These are phyloP conservation scores for Sphaerophoria taeniata DNA, from an alignment of 2,888 invertebrate genomes.

Conservation along the genomic window DNA sequence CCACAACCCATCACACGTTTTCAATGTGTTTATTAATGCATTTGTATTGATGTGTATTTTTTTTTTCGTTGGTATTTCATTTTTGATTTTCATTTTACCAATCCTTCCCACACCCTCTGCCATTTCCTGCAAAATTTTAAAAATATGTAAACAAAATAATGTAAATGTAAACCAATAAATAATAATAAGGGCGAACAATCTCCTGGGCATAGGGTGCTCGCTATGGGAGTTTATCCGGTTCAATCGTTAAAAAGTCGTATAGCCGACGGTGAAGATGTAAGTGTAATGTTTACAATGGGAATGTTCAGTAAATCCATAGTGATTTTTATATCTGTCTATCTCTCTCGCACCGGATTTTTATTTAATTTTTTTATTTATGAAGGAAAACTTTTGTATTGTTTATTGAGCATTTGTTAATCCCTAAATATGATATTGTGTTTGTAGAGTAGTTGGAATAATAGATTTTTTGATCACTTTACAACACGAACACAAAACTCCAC, in stretches of 20 bases:
- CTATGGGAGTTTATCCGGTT: constrained; percentile 95
- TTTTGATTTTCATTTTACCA: constrained; percentile 38
- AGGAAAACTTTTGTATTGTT: neutral
- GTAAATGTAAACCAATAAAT: constrained; percentile 32
- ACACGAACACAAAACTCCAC: constrained; percentile 11
- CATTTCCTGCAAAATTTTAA: constrained; percentile 22
- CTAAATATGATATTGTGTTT: constrained; percentile 23
- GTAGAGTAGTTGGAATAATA: constrained; percentile 7
- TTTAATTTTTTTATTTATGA: constrained; percentile 14
- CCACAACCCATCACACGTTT: constrained; percentile 47
- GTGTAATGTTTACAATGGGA: constrained; percentile 81
- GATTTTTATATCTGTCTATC: constrained; percentile 37
- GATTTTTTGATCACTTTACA: neutral
- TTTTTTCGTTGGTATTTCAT: constrained; percentile 2
- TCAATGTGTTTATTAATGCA: constrained; percentile 65
- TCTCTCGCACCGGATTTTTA: constrained; percentile 50
- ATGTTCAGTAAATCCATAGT: constrained; percentile 48
- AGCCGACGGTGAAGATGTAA: constrained; percentile 94
- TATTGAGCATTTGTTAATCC: neutral
- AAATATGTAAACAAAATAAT: constrained; percentile 23
- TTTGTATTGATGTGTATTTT: constrained; percentile 59
- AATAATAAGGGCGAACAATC: constrained; percentile 91
- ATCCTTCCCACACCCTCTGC: constrained; percentile 23
- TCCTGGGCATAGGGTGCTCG: constrained; percentile 94
- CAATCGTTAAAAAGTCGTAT: constrained; percentile 94